These are phyloP conservation scores for Oppia nitens DNA, from an alignment of 1,140 invertebrate genomes.

Conservation along the genomic window DNA sequence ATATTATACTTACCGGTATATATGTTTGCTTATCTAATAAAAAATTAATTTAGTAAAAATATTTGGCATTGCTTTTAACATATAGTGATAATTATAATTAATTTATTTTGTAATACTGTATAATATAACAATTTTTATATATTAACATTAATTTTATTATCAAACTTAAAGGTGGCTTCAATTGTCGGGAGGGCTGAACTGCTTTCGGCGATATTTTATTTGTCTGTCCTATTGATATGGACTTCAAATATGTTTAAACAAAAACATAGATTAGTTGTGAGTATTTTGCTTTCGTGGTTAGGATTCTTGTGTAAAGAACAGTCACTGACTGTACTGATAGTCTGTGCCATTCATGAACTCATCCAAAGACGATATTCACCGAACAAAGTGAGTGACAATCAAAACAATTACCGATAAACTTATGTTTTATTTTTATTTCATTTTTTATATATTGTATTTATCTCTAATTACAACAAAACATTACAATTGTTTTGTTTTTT, in stretches of 20 bases:
- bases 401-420: not conserved
- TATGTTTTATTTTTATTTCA: not conserved
- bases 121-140: too few relatives aligned
- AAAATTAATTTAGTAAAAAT: too few relatives aligned
- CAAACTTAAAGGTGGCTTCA: slow-evolving; percentile 13
- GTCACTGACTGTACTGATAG: slow-evolving; percentile 70
- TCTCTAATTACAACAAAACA: too few relatives aligned
- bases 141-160: too few relatives aligned
- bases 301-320: slow-evolving; percentile 86
- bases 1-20: too few relatives aligned
- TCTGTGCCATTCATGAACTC: slow-evolving; percentile 64
- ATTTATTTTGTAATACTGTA: too few relatives aligned
- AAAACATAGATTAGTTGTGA: slow-evolving; percentile 29
- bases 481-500: too few relatives aligned
- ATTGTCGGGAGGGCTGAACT: slow-evolving; percentile 17
- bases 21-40: too few relatives aligned
- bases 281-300: slow-evolving; percentile 51
- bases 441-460: too few relatives aligned
- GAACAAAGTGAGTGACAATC: not conserved
- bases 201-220: slow-evolving; percentile 12
- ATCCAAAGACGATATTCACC: not conserved
- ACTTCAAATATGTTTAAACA: slow-evolving; percentile 39
- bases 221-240: slow-evolving; percentile 14
- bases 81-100: too few relatives aligned
- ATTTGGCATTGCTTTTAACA: too few relatives aligned